Percentiles rank a stretch among this genome's conserved stretches.
Evolutionary conservation across 1,140 invertebrate species (phyloP).

Genomic region (Ceratosolen solmsi): DNA sequence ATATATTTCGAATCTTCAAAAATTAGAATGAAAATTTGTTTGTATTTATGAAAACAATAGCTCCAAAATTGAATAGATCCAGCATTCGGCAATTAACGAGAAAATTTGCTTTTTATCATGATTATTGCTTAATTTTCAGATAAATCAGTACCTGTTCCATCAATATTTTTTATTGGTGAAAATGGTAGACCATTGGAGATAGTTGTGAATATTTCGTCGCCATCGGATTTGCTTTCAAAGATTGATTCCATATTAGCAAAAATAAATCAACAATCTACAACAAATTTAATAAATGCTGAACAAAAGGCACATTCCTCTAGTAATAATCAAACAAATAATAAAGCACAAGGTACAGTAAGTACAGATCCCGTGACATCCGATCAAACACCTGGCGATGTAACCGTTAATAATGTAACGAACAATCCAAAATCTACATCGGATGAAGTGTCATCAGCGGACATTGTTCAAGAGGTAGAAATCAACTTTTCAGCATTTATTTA

Average conservation of each 20-base stretch:
- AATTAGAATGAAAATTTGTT: neutral
- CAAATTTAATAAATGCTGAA: slow-evolving; percentile 62
- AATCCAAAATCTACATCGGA: neutral
- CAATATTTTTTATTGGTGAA: slow-evolving; percentile 88
- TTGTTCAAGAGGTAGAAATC: slow-evolving; percentile 32
- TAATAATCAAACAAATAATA: slow-evolving; percentile 28
- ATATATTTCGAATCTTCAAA: neutral
- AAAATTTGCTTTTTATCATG: neutral
- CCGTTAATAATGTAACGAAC: neutral
- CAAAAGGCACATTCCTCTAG: slow-evolving; percentile 51
- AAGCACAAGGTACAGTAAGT: slow-evolving; percentile 20
- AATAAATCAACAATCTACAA: slow-evolving; percentile 32
- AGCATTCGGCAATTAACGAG: neutral
- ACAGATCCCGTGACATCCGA: slow-evolving; percentile 21
- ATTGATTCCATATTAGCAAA: slow-evolving; percentile 73
- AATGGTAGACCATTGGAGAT: slow-evolving; percentile 85
- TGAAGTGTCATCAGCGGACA: neutral
- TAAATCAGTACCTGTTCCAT: slow-evolving; percentile 86
- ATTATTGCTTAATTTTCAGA: slow-evolving; percentile 72
- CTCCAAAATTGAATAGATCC: neutral
- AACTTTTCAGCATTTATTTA: neutral
- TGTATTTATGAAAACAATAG: neutral
- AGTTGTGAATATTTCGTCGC: slow-evolving; percentile 76
- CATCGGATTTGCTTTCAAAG: slow-evolving; percentile 71
- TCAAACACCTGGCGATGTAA: neutral